Percentiles rank a stretch among this genome's conserved stretches.
Evolutionary conservation across 2,888 invertebrate genomes (phyloP).

Genomic region (Mycogona germanica): DNA sequence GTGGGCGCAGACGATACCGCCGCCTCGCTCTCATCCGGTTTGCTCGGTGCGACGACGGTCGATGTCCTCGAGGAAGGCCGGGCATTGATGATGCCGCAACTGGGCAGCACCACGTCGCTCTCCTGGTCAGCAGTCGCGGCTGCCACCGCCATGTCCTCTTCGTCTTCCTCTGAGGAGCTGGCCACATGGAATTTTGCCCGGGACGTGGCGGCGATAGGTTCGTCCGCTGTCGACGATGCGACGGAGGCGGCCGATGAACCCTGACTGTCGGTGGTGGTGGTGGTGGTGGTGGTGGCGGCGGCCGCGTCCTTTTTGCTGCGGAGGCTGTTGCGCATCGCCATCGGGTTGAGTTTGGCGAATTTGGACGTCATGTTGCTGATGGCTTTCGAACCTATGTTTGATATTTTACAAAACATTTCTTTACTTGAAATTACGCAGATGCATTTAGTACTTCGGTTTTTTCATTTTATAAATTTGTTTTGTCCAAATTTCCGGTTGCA

Average conservation of each 20-base stretch:
- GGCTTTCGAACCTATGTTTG: slow-evolving; percentile 63
- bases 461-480: not conserved
- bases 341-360: slow-evolving; percentile 67
- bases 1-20: not conserved
- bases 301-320: not conserved
- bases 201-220: not conserved
- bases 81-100: slow-evolving; percentile 35
- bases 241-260: not conserved
- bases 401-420: too few species aligned
- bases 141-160: slow-evolving; percentile 3
- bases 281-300: not conserved
- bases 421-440: not conserved
- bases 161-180: slow-evolving; percentile 11
- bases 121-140: not conserved
- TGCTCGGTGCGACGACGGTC: not conserved
- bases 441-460: not conserved
- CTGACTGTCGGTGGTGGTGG: not conserved
- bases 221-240: not conserved
- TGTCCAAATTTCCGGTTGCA: too few species aligned
- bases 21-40: not conserved
- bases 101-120: slow-evolving; percentile 31
- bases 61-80: slow-evolving; percentile 24
- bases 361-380: slow-evolving; percentile 74
- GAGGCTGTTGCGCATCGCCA: slow-evolving; percentile 28
- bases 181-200: slow-evolving; percentile 15